Percentiles rank a stretch among this genome's conserved stretches.
phyloP scores from a whole-genome alignment of 2,888 invertebrate species.

The Microctonus aethiopoides region DNA sequence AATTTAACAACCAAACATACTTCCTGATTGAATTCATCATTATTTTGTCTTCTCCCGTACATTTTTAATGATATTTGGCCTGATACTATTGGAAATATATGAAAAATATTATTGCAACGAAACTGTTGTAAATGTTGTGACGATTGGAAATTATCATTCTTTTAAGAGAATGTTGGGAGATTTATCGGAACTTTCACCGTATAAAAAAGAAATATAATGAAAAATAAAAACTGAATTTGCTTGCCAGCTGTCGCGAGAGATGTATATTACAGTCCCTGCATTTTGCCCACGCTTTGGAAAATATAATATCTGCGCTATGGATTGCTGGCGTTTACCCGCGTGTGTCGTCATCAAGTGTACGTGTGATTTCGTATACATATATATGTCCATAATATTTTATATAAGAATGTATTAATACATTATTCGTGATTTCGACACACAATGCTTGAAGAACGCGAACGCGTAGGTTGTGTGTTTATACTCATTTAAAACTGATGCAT shows the following conservation, averaged over 20 bases:
- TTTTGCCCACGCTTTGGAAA: conserved; percentile 16
- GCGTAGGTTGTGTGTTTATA: conserved; percentile 15
- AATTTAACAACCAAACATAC: background rate
- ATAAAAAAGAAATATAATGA: background rate
- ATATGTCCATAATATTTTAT: conserved; percentile 1
- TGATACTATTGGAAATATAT: too few relatives aligned
- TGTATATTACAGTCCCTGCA: background rate
- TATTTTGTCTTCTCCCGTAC: background rate
- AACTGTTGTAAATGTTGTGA: too few relatives aligned
- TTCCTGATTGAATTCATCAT: background rate
- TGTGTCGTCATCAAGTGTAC: conserved; percentile 3
- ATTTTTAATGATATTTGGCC: too few relatives aligned
- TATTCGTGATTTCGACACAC: conserved; percentile 25
- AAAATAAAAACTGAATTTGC: background rate
- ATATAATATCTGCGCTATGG: background rate
- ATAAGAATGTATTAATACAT: conserved; percentile 1
- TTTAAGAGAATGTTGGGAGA: background rate
- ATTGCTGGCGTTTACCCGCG: conserved; percentile 26
- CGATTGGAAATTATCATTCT: background rate
- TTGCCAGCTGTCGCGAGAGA: conserved; percentile 9
- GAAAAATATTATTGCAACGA: too few relatives aligned
- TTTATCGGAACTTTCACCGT: background rate
- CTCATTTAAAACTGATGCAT: background rate
- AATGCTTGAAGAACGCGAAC: conserved; percentile 21
- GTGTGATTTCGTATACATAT: background rate